Conservation (phyloP, 2,113 vertebrate species). For the Bubo blakistoni region DNA sequence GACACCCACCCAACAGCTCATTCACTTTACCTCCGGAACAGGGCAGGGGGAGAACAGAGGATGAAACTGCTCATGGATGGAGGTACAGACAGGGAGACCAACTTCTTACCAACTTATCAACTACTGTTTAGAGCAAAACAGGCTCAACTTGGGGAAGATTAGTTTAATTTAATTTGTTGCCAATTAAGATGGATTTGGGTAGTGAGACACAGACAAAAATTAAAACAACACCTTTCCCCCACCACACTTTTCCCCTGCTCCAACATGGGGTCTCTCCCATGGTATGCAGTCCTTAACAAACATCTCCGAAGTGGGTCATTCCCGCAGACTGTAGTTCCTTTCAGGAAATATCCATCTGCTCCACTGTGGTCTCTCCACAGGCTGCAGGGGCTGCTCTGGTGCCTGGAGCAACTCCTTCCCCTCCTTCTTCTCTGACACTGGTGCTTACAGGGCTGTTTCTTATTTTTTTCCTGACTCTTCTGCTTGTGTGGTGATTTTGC, state of each 20-base stretch:
- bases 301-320: neutral
- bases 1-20: neutral
- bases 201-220: neutral
- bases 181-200: neutral
- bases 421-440: neutral
- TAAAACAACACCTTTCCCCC: neutral
- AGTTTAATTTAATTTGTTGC: neutral
- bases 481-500: neutral
- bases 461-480: neutral
- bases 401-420: neutral
- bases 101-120: neutral
- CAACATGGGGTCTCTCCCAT: fast-evolving
- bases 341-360: neutral
- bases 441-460: neutral
- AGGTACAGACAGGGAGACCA: neutral
- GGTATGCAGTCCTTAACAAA: neutral
- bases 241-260: neutral
- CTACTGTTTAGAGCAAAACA: neutral
- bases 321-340: neutral
- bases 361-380: neutral
- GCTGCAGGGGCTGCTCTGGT: neutral
- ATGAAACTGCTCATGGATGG: neutral
- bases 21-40: neutral
- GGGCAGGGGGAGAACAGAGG: neutral
- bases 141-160: neutral